These are phyloP conservation scores for Spisula subtruncata DNA, from an alignment of 2,888 invertebrate genomes.

Conservation along the genomic window DNA sequence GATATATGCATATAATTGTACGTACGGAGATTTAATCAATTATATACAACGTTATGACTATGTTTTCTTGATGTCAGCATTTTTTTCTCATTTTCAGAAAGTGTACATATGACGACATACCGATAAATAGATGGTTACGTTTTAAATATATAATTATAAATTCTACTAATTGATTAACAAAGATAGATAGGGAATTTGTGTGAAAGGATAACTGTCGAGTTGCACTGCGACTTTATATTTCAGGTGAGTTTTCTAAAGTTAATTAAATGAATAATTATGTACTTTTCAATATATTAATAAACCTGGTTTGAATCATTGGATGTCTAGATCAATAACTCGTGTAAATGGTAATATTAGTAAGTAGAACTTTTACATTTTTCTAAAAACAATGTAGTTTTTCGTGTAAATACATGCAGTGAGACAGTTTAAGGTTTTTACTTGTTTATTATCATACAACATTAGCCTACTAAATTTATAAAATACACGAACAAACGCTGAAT, in stretches of 20 bases:
- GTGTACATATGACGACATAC: not conserved
- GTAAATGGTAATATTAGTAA: too few species aligned
- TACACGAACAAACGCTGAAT: too few species aligned
- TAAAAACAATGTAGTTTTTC: too few species aligned
- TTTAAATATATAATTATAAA: not conserved
- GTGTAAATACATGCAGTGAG: too few species aligned
- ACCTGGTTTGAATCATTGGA: too few species aligned
- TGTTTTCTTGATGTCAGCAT: not conserved
- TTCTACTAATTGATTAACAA: not conserved
- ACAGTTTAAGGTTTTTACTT: too few species aligned
- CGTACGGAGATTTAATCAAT: not conserved
- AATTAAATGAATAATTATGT: not conserved
- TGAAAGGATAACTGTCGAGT: not conserved
- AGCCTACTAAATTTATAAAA: too few species aligned
- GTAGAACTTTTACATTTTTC: too few species aligned
- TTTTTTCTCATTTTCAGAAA: slow-evolving; percentile 12
- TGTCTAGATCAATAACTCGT: not conserved
- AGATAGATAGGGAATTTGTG: not conserved
- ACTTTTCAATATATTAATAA: not conserved
- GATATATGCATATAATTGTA: not conserved
- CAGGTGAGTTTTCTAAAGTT: not conserved
- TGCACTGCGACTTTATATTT: not conserved
- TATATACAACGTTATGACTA: not conserved
- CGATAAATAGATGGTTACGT: not conserved
- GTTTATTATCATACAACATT: too few species aligned